A percentile compares a stretch with the other conserved stretches of the same genome.
Evolutionary conservation across 1,140 invertebrate genomes (phyloP).

Genomic region (Venustaconcha ellipsiformis): DNA sequence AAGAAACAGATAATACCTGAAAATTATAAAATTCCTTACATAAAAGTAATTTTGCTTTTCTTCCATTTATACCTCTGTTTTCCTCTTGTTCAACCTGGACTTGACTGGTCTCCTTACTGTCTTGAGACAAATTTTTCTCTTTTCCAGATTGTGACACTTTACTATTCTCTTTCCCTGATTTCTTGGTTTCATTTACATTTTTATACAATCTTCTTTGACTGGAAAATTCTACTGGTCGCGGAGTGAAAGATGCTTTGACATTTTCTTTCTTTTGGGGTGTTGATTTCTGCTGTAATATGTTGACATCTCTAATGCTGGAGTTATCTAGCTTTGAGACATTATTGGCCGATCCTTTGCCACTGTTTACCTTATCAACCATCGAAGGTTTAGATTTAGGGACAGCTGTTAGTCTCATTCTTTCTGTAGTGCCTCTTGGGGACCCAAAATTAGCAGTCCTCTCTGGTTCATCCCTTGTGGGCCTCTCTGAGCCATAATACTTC

Average conservation of each 20-base stretch:
- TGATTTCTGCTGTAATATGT: too few relatives aligned
- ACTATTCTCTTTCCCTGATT: constrained; percentile 8
- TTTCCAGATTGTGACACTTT: constrained; percentile 8
- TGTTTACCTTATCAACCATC: too few relatives aligned
- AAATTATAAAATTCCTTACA: background rate
- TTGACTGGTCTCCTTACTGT: constrained; percentile 4
- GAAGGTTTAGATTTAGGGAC: constrained; percentile 17
- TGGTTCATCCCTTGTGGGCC: constrained; percentile 12
- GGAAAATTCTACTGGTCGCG: constrained; percentile 5
- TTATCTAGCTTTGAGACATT: too few relatives aligned
- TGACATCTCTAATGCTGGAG: too few relatives aligned
- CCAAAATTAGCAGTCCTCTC: constrained; percentile 23
- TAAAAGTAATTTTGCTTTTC: background rate
- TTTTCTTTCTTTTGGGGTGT: too few relatives aligned
- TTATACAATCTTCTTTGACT: constrained; percentile 30
- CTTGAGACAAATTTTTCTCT: constrained; percentile 9
- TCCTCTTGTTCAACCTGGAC: background rate
- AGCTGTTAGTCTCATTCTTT: constrained; percentile 27
- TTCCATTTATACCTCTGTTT: background rate
- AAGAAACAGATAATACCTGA: too few relatives aligned
- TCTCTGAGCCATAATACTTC: constrained; percentile 48
- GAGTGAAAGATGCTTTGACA: background rate
- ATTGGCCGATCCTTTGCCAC: too few relatives aligned
- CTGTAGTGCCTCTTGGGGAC: constrained; percentile 14
- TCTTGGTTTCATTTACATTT: constrained; percentile 16